Evolutionary conservation across 2,888 invertebrate genomes (phyloP), one percentile per base, ranked within the genome.

Genomic region (Tetragonisca angustula): DNA sequence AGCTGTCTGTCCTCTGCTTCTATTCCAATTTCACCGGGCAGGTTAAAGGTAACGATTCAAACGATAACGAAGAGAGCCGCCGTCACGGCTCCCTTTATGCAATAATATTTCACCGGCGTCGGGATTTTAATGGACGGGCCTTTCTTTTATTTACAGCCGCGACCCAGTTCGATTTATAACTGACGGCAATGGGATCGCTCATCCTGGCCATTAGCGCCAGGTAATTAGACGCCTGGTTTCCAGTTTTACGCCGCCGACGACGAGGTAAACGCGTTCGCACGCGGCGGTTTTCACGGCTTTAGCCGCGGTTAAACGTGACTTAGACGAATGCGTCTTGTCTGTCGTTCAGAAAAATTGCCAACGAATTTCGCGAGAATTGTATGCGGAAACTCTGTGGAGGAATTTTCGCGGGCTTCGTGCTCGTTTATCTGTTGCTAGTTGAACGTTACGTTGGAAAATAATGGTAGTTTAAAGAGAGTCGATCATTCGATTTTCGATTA

Each of bases 131-230:
- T 61, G 76, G 67, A 2, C 71, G 71, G 17, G 56, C 11, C 70
- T 78, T 43, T 43, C 43, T 76, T 79, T 75, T 75, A 70, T 83
- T 79, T 79, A 69, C 68, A 59, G 62, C 24, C 36, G 67, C 82
- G 78, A 84, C 77, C 82, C 61, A 75, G 56, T 84, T 84, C 82
- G 84, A 77, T 75, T 78, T 78, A 82, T 75, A 62, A 67, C 59
- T 24, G 24, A 43, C 27, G 49, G 15, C 56, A 5, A 61, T 3
- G 72, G 59, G 65, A 77, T 59, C 70, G 65, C 65, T 74, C 83
- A 56, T 81, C 74, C 68, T 27, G 49, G 77, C 43, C 74, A 84
- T 84, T 84, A 75, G 67, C 84, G 75, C 43, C 49, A 59, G 82
- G 84, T 84, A 82, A 84, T 82, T 77, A 82, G 84, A 82, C 74